Evolutionary conservation across 2,113 vertebrate genomes (phyloP), one percentile per base, ranked within the genome.

Genomic region (Merops nubicus): DNA sequence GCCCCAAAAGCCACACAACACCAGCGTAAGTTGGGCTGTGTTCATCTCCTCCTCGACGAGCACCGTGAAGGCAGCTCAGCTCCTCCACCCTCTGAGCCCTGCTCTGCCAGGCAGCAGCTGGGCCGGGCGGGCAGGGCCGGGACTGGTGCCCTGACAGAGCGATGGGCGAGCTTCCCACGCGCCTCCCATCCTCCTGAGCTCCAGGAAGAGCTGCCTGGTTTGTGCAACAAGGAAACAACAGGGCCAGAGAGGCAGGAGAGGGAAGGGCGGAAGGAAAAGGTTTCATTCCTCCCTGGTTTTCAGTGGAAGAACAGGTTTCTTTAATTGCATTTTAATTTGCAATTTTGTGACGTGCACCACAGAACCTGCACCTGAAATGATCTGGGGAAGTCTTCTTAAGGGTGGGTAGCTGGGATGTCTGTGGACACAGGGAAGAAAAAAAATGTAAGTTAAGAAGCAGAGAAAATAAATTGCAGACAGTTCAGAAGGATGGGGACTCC

Each of bases 261-360:
- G 54, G 75, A 96, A 90, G 50, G 67, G 72, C 63, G 45, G 76
- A 17, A 85, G 51, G 26, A 82, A 85, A 85, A 68, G 5, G 5
- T n/a, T 78, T 69, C 64, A 38, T 84, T 95, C 72, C 34, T 88
- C 38, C 63, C 40, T 9, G 1, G 15, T 86, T 70, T 84, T 54
- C 50, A 92, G 79, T 50, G 40, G 90, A 36, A 88, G 51, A 93
- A 93, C 90, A 88, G 82, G 96, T 93, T 94, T 90, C 8, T 51
- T 47, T 91, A 85, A 97, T 83, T 70, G 68, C 67, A 23, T 87
- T 95, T 95, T 87, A 87, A 96, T 89, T 91, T 4, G 69, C 21
- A 31, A 82, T 87, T 92, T 68, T 67, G 38, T 72, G 65, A 82
- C 54, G 64, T 70, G 43, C 22, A 68, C 78, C 48, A 43, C 1